Evolutionary conservation across 2,113 vertebrate genomes (phyloP).

Genomic region (Paedocypris sp.): DNA sequence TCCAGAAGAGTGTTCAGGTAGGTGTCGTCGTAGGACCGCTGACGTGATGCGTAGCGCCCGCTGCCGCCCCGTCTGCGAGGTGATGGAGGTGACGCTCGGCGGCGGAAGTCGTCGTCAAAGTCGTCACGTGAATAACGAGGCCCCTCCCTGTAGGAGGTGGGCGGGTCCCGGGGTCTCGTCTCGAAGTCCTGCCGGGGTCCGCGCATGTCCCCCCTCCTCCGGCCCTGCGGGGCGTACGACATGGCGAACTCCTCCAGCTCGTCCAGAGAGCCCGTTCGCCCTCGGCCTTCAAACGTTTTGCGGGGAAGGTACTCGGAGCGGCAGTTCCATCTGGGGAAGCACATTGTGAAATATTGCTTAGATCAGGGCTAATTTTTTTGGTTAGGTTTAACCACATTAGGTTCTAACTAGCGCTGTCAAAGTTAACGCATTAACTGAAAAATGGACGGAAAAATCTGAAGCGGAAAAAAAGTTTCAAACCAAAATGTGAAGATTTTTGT

Average conservation of each 20-base stretch:
- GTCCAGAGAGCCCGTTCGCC: constrained; percentile 82
- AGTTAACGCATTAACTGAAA: too few relatives aligned
- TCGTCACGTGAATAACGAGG: constrained; percentile 42
- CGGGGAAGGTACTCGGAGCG: constrained; percentile 82
- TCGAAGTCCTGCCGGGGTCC: constrained; percentile 38
- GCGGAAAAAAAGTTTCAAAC: too few relatives aligned
- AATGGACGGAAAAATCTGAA: too few relatives aligned
- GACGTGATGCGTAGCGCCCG: constrained; percentile 49
- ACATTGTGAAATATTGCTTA: too few relatives aligned
- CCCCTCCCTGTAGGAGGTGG: constrained; percentile 34
- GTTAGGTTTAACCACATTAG: too few relatives aligned
- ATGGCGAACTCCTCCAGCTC: constrained; percentile 85
- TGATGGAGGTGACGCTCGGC: constrained; percentile 64
- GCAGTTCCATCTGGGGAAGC: constrained; percentile 68
- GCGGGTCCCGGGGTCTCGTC: constrained; percentile 50
- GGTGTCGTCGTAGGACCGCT: constrained; percentile 70
- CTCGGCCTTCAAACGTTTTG: constrained; percentile 70
- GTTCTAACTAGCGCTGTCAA: too few relatives aligned
- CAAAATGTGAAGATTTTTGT: too few relatives aligned
- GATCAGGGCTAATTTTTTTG: too few relatives aligned
- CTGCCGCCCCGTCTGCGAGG: constrained; percentile 69
- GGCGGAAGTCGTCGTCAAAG: constrained; percentile 57
- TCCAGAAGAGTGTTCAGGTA: constrained; percentile 71
- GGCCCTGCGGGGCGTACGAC: constrained; percentile 61
- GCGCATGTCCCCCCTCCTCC: constrained; percentile 50